Conservation (phyloP, 2,888 invertebrate species). For the Platerodrilus igneus region DNA sequence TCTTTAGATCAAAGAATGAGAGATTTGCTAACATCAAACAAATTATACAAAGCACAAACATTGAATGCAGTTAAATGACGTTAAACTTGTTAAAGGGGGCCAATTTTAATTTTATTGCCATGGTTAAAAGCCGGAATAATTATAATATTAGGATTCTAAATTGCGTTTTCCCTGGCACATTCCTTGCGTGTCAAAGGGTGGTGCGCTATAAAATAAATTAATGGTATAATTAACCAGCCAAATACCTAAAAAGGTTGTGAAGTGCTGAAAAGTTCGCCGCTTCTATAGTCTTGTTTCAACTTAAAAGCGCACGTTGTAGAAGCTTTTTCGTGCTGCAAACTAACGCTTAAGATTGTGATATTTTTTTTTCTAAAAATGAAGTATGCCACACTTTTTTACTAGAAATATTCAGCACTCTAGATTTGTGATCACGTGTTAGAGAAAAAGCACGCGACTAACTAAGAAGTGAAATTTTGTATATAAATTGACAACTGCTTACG, state of each 20-base stretch:
- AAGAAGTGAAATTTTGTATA: too few species aligned
- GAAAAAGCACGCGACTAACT: too few species aligned
- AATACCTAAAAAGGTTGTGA: conserved; percentile 19
- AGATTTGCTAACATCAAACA: conserved; percentile 31
- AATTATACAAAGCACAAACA: conserved; percentile 30
- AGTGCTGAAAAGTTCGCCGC: conserved; percentile 19
- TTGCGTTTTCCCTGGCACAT: conserved; percentile 36
- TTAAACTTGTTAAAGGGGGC: conserved; percentile 36
- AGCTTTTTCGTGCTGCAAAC: too few species aligned
- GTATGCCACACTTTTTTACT: too few species aligned
- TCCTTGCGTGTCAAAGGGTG: conserved; percentile 37
- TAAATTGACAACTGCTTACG: too few species aligned
- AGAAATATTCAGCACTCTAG: too few species aligned
- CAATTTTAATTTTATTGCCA: conserved; percentile 43
- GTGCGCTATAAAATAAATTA: conserved; percentile 31
- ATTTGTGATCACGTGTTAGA: too few species aligned
- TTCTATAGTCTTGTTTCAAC: too few species aligned
- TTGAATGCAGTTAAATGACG: conserved; percentile 34
- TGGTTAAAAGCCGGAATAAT: conserved; percentile 43
- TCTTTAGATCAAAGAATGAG: conserved; percentile 12
- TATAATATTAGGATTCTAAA: conserved; percentile 40
- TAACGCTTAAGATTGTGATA: too few species aligned
- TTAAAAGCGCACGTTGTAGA: too few species aligned
- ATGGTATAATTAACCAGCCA: conserved; percentile 30
- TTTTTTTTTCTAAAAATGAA: too few species aligned